These are phyloP conservation scores for Hyposoter dolosus DNA, from an alignment of 2,888 invertebrate genomes.

Conservation along the genomic window DNA sequence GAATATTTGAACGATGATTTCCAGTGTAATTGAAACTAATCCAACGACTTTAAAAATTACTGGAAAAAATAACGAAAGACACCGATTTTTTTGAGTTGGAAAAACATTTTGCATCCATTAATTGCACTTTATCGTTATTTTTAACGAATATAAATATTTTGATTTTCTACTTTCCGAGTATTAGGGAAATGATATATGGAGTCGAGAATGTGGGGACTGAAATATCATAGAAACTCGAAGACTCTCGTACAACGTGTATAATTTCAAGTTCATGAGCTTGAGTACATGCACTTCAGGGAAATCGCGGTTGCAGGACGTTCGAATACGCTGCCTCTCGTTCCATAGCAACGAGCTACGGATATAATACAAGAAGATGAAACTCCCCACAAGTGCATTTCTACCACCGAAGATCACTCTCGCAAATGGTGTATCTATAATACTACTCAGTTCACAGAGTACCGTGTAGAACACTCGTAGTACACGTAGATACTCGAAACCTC, in stretches of 20 bases:
- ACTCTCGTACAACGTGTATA: slow-evolving; percentile 17
- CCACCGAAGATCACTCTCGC: slow-evolving; percentile 40
- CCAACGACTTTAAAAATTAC: background rate
- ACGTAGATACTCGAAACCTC: slow-evolving; percentile 37
- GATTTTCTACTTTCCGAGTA: background rate
- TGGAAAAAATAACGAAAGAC: background rate
- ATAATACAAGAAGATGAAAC: slow-evolving; percentile 31
- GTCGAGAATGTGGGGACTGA: background rate
- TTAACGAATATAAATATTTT: background rate
- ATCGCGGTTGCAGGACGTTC: slow-evolving; percentile 35
- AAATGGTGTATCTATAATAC: slow-evolving; percentile 27
- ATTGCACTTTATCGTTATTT: background rate
- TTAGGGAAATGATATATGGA: background rate
- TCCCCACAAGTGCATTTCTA: slow-evolving; percentile 40
- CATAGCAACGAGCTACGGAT: slow-evolving; percentile 8
- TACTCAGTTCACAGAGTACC: slow-evolving; percentile 38
- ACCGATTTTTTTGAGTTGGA: background rate
- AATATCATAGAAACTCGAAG: slow-evolving; percentile 13
- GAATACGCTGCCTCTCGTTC: slow-evolving; percentile 26
- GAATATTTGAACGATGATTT: background rate
- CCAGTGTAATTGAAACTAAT: background rate
- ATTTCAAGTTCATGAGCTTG: slow-evolving; percentile 32
- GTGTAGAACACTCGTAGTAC: slow-evolving; percentile 23
- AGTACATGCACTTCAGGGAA: slow-evolving; percentile 39
- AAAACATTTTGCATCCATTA: background rate